These are phyloP conservation scores for Ovibos moschatus DNA, from an alignment of 2,113 vertebrate genomes.

Conservation along the genomic window DNA sequence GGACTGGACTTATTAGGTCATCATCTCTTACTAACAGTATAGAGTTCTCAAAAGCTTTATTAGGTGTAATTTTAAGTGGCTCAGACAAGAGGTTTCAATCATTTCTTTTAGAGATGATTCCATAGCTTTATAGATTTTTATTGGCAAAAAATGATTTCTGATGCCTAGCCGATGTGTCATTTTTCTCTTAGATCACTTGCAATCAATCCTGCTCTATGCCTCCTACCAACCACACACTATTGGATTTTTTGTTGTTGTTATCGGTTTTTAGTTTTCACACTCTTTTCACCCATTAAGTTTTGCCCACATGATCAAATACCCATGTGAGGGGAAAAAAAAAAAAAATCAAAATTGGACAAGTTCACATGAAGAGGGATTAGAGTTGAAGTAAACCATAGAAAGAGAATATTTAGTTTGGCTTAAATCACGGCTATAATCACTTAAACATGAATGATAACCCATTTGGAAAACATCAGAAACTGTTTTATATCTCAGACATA, in stretches of 20 bases:
- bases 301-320: background rate
- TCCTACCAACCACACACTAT: background rate
- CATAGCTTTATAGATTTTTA: slow-evolving; percentile 41
- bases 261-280: background rate
- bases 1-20: slow-evolving; percentile 49
- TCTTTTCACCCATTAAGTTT: background rate
- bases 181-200: slow-evolving; percentile 25
- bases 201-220: background rate
- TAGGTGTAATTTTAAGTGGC: slow-evolving; percentile 31
- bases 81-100: slow-evolving; percentile 55
- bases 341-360: background rate
- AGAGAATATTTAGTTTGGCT: slow-evolving; percentile 59
- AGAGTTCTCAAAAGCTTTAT: slow-evolving; percentile 55
- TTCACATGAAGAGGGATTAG: slow-evolving; percentile 9
- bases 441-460: slow-evolving; percentile 58
- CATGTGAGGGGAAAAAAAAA: background rate
- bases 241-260: background rate
- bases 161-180: background rate
- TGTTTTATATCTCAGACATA: slow-evolving; percentile 59
- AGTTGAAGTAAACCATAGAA: slow-evolving; percentile 31
- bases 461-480: slow-evolving; percentile 57
- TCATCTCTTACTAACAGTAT: slow-evolving; percentile 33
- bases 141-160: slow-evolving; percentile 28
- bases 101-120: slow-evolving; percentile 50
- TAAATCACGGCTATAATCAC: slow-evolving; percentile 33